Conservation (phyloP, 2,797 vertebrate species). For the Coregonus sp. region DNA sequence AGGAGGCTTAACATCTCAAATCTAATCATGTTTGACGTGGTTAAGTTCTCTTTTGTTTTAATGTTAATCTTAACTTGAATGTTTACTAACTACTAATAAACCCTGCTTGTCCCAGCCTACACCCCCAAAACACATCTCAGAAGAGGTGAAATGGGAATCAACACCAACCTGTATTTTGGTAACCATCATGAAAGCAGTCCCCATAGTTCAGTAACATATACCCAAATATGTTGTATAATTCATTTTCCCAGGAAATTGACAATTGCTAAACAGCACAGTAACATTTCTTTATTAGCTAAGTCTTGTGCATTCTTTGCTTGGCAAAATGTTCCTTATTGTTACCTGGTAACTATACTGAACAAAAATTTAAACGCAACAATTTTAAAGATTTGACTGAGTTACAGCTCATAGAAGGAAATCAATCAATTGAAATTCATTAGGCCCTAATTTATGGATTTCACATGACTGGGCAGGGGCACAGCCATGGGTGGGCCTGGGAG, state of each 20-base stretch:
- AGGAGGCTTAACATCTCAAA: conserved; percentile 11
- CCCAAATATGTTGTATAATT: neutral
- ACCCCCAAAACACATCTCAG: neutral
- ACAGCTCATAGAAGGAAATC: too few relatives aligned
- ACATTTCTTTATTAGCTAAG: neutral
- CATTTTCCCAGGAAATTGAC: conserved; percentile 6
- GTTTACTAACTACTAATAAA: conserved; percentile 36
- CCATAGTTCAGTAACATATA: neutral
- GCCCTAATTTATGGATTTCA: too few relatives aligned
- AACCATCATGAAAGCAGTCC: neutral
- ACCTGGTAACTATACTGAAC: neutral
- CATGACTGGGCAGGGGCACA: too few relatives aligned
- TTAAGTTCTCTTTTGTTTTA: conserved; percentile 9
- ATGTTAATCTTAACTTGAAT: conserved; percentile 31
- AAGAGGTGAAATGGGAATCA: neutral
- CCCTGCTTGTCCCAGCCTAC: neutral
- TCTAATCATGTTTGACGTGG: neutral
- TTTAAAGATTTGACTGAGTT: too few relatives aligned
- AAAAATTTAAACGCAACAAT: too few relatives aligned
- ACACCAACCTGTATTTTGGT: neutral
- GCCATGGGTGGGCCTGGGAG: too few relatives aligned
- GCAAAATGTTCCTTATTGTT: conserved; percentile 2
- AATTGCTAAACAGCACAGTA: neutral
- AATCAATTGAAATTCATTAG: too few relatives aligned
- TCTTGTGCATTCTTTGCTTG: neutral